phyloP scores from a whole-genome alignment of 2,113 vertebrate species.

The Arothron firmamentum region DNA sequence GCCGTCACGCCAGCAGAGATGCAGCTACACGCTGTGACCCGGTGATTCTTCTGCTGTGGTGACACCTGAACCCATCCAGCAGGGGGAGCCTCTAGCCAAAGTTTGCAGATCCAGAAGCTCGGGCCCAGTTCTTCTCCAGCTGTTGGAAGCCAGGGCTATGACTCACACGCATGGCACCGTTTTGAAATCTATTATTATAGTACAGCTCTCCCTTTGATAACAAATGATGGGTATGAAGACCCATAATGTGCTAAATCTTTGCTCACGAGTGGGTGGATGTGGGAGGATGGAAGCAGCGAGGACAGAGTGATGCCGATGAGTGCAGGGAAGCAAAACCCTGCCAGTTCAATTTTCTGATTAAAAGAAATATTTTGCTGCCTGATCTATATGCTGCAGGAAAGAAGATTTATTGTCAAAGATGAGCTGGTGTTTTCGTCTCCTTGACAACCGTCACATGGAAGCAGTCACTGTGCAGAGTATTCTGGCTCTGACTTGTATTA shows the following conservation, averaged over 20 bases:
- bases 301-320: conserved; percentile 42
- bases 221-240: conserved; percentile 48
- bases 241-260: conserved; percentile 41
- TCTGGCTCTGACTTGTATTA: conserved; percentile 5
- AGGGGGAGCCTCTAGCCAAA: conserved; percentile 30
- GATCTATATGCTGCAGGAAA: conserved; percentile 10
- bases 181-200: conserved; percentile 32
- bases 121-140: conserved; percentile 43
- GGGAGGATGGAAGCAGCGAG: conserved; percentile 59
- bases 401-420: conserved; percentile 6
- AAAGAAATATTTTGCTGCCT: not conserved
- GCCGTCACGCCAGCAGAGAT: too few relatives aligned
- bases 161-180: conserved; percentile 61
- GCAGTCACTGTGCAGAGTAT: conserved; percentile 63
- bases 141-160: conserved; percentile 59
- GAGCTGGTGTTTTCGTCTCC: conserved; percentile 58
- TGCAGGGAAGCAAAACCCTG: conserved; percentile 24
- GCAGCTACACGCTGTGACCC: too few relatives aligned
- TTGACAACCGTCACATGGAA: conserved; percentile 74
- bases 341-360: conserved; percentile 22
- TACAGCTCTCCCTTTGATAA: conserved; percentile 38
- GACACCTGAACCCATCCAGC: conserved; percentile 20
- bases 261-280: conserved; percentile 56
- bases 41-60: not conserved
- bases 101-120: not conserved